Evolutionary conservation across 23 tunicate species (phyloP).

Genomic region (Oikopleura dioica): DNA sequence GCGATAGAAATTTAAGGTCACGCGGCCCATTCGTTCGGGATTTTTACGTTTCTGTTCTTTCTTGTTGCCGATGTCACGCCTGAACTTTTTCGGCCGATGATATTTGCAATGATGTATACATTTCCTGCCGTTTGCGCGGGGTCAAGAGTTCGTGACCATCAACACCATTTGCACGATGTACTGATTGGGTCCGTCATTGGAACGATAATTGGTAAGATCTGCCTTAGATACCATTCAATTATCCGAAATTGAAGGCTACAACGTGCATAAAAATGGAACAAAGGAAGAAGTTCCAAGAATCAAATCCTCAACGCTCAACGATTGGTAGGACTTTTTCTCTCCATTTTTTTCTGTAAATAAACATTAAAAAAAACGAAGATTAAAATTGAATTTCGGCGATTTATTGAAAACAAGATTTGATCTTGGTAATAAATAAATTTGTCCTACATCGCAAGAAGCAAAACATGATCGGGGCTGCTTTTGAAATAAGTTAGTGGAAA

Average conservation of each 20-base stretch:
- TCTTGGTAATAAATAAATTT: not conserved
- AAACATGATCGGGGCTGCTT: not conserved
- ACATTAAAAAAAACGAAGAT: too few relatives aligned
- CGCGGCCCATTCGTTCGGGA: not conserved
- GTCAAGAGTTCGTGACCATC: not conserved
- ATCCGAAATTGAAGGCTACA: too few relatives aligned
- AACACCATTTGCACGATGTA: not conserved
- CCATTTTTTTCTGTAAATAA: too few relatives aligned
- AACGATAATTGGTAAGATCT: not conserved
- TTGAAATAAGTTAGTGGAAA: not conserved
- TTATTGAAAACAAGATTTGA: not conserved
- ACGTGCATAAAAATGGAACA: too few relatives aligned
- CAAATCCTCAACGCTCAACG: too few relatives aligned
- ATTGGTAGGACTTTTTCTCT: too few relatives aligned
- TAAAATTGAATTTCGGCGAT: not conserved
- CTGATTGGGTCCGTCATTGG: not conserved
- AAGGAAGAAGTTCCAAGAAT: too few relatives aligned
- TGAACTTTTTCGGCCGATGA: not conserved
- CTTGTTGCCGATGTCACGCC: not conserved
- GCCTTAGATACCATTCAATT: too few relatives aligned
- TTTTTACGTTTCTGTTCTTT: not conserved
- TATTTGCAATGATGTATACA: not conserved
- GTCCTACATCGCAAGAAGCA: not conserved
- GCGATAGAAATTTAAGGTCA: not conserved
- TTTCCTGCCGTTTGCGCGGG: not conserved